Base-by-base conservation (phyloP, 2,113 vertebrate species). In the Alouatta palliata region DNA sequence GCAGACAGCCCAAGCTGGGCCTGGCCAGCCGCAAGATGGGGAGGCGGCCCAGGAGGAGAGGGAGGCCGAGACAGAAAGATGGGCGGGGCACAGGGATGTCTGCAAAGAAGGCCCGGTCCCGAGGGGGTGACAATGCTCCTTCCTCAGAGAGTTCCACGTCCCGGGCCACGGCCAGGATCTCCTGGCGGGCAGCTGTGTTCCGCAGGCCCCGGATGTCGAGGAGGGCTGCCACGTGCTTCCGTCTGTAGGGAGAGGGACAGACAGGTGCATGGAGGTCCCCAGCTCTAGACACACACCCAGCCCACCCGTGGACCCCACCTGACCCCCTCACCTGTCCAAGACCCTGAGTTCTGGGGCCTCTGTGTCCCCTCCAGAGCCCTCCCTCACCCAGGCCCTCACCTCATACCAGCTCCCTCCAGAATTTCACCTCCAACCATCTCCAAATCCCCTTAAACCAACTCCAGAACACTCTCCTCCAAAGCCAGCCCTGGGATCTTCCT, bases 191-290 rank as follows among this genome's bases (percentile, higher is more conserved):
- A 0, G 96, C 94, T 20, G 98, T 98, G 13, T 98, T 98, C 4
- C 98, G 99, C 95, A 99, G 98, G 3, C 99, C 99, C 0, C 99
- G 98, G 40, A 99, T 98, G 70, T 99, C 99, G 71, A 99, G 94
- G 27, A 99, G 98, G 54, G 99, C 99, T 0, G 99, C 99, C 91
- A 99, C 98, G 0, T 99, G 99, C 90, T 99, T 99, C 96, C 99
- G 99, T 97, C 99, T 99, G 96, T 0, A 27, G 27, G 64, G 5
- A 21, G 30, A 27, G 93, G 86, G 94, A 11, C 4, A 77, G 87
- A 95, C 58, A 81, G 43, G 45, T 11, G 21, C 35, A 0, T 35
- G 25, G 58, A 3, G 23, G 5, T 11, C 10, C 80, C 9, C 5
- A 2, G 25, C 3, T 21, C 64, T 40, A 0, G 23, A 37, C 0